These are phyloP conservation scores for Spermophilus dauricus DNA, from an alignment of 2,113 vertebrate genomes.

Conservation along the genomic window DNA sequence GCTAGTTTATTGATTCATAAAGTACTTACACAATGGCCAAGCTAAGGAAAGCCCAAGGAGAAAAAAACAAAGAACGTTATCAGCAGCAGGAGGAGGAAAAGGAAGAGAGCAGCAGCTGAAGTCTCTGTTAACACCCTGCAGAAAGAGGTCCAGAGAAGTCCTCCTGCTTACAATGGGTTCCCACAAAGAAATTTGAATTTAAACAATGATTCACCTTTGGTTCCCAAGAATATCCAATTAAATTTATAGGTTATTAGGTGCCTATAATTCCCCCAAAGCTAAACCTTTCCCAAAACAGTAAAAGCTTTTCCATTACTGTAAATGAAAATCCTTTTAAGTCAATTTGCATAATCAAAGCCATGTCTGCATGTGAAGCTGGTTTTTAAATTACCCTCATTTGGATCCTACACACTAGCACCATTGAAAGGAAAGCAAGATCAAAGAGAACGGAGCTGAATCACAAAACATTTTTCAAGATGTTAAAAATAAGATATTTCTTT, in stretches of 20 bases:
- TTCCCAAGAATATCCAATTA: background rate
- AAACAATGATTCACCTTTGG: background rate
- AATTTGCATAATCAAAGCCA: constrained; percentile 73
- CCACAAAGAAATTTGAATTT: background rate
- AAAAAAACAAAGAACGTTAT: constrained; percentile 88
- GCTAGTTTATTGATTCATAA: constrained; percentile 66
- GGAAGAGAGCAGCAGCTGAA: constrained; percentile 54
- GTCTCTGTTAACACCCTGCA: constrained; percentile 51
- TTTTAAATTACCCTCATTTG: constrained; percentile 81
- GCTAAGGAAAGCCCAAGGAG: constrained; percentile 94
- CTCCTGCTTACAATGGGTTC: background rate
- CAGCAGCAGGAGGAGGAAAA: constrained; percentile 87
- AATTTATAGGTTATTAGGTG: constrained; percentile 56
- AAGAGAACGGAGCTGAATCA: constrained; percentile 14
- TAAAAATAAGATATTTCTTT: constrained; percentile 58
- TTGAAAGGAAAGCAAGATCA: constrained; percentile 78
- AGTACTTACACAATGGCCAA: constrained; percentile 99
- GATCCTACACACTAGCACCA: constrained; percentile 72
- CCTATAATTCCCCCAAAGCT: constrained; percentile 36
- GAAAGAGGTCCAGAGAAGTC: constrained; percentile 54
- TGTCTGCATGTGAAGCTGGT: constrained; percentile 12
- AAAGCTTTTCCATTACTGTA: constrained; percentile 63
- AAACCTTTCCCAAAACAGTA: constrained; percentile 30
- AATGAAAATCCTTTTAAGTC: constrained; percentile 70
- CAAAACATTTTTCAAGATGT: constrained; percentile 31